Evolutionary conservation across 2,888 invertebrate genomes (phyloP), one percentile per base, ranked within the genome.

Genomic region (Nebria salina): DNA sequence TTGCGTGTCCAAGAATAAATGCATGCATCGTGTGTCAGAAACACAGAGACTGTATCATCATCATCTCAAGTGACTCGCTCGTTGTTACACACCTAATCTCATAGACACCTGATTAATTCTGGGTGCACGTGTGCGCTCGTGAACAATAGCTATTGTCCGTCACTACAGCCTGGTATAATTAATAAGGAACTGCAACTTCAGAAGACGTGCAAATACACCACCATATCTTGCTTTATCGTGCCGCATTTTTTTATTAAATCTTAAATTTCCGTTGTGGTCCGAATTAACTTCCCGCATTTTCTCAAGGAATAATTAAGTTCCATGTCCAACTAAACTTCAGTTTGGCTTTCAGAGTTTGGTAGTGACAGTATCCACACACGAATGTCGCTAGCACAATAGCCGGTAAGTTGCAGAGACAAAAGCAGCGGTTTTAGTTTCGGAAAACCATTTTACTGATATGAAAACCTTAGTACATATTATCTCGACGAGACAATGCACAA

Each of bases 121-220:
- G 65, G 41, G 73, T 41, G 65, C 78, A 65, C 34, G 34, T 34
- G 34, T 34, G 34, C 1, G 34, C 34, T 34, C 34, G 34, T 34
- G 34, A 83, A 86, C 85, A 86, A 86, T 85, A 82, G 86, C 84
- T 84, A 86, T 86, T 84, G 86, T 86, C 84, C 85, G 82, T 72
- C 78, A 13, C 84, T 84, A 83, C 84, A 85, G 84, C 83, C 82
- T 75, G 84, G 85, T 85, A 85, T 85, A 85, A 83, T 84, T 83
- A 83, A 84, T 83, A 82, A 82, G 82, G 34, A 34, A 34, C 34
- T 34, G 5, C 2, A 34, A 34, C 34, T 34, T 34, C 34, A 34
- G 34, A 1, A 34, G 34, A 34, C 34, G 34, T 34, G 34, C 34
- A 34, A 34, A 34, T 34, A 34, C 34, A 34, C 34, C 5, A 34